Conservation (phyloP, 1,140 invertebrate species). For the Epicauta chinensis region DNA sequence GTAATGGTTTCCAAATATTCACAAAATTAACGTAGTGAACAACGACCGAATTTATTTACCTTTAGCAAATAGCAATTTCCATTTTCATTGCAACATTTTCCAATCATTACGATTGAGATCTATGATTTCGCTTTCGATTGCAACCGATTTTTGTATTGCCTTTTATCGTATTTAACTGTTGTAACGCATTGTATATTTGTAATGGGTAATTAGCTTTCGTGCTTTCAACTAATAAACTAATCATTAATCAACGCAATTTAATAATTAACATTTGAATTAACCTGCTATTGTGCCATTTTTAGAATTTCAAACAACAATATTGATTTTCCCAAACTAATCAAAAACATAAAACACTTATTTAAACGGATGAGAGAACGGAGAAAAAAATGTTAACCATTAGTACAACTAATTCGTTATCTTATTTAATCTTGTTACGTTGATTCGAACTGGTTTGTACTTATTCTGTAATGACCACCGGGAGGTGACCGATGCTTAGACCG, state of each 20-base stretch:
- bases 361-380: not conserved
- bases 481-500: conserved; percentile 14
- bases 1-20: too few species aligned
- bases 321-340: not conserved
- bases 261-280: conserved; percentile 1
- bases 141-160: too few species aligned
- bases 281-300: not conserved
- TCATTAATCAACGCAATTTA: not conserved
- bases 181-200: too few species aligned
- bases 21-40: too few species aligned
- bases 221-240: too few species aligned
- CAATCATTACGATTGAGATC: too few species aligned
- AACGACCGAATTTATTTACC: too few species aligned
- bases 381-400: not conserved
- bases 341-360: not conserved
- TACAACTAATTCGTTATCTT: conserved; percentile 7
- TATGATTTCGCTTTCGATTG: too few species aligned
- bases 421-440: not conserved
- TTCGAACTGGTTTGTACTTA: not conserved
- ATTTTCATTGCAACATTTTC: too few species aligned
- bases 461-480: conserved; percentile 7
- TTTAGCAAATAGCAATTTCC: too few species aligned
- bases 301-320: not conserved
- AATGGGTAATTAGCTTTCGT: too few species aligned
- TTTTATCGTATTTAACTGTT: too few species aligned